Evolutionary conservation across 2,113 vertebrate genomes (phyloP).

Genomic region (Egretta garzetta): DNA sequence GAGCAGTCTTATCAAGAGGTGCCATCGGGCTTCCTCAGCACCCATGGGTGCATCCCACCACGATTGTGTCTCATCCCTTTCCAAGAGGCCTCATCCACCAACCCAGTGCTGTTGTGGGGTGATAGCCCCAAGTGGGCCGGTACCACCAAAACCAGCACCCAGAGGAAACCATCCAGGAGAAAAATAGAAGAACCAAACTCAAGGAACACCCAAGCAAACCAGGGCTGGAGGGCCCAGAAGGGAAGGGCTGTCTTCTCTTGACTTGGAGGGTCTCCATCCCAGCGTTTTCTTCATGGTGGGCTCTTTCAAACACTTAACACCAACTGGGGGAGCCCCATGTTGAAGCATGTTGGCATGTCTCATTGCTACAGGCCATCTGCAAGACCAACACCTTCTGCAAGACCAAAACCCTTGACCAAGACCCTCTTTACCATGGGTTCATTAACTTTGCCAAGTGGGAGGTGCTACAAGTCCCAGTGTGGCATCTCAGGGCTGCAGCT

Average conservation of each 20-base stretch:
- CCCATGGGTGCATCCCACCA: background rate
- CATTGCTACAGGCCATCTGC: background rate
- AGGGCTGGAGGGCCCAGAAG: background rate
- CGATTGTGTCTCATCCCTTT: accelerated
- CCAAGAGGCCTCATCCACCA: background rate
- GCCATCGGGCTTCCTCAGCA: background rate
- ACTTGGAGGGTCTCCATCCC: background rate
- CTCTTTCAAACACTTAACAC: no score
- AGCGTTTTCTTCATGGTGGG: accelerated
- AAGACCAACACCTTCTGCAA: background rate
- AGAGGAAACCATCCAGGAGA: background rate
- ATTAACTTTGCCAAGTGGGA: accelerated
- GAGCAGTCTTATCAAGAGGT: background rate
- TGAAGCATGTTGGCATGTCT: accelerated
- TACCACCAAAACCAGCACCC: background rate
- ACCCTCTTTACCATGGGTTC: no score
- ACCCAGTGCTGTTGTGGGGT: accelerated
- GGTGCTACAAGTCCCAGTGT: accelerated
- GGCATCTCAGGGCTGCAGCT: background rate
- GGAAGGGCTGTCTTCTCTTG: background rate
- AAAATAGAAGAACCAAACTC: background rate
- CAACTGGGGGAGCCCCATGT: background rate
- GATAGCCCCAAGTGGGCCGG: background rate
- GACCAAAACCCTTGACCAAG: background rate
- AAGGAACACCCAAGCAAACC: background rate